Base-by-base conservation (phyloP, 2,113 vertebrate species). In the Emberiza fucata region DNA sequence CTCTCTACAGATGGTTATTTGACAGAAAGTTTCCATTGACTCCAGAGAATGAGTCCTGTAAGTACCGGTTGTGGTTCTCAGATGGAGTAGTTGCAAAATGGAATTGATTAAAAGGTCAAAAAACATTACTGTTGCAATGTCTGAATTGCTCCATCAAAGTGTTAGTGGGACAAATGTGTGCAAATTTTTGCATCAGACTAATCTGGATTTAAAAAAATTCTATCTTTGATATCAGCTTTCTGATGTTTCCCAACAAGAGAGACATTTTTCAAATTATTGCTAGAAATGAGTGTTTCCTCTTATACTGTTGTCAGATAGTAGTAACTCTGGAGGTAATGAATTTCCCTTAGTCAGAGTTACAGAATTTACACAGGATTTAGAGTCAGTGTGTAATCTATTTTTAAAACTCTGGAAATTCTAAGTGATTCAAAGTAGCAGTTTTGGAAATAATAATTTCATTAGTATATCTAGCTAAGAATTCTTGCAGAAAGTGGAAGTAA, bases 51-150 rank as follows among this genome's bases (percentile, higher is more conserved):
- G 40, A 60, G 61, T 94, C 73, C 70, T 4, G 5, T 73, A 89
- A 96, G 89, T 78, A 83, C 16, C 40, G 18, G 92, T 83, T 94
- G 69, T 91, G 92, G 65, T 89, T 96, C 91, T 95, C 85, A 89
- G 81, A 79, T 4, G 31, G 66, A 94, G 60, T 39, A 78, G 24
- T 81, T 75, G 44, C 70, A 95, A 95, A 95, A 95, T 91, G 94
- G 92, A 95, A 93, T 85, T 93, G 81, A 94, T 96, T 95, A 91
- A 96, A 88, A 95, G 96, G 94, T 97, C 96, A 96, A 81, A 88
- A 92, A 75, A 1, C 60, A 59, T 94, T 85, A 88, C 48, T 54
- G 39, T 54, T 83, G 37, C 66, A 69, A 69, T 45, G 77, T 73
- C 91, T 95, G 90, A 85, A 63, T 78, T 81, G 29, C 73, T 93